phyloP scores from a whole-genome alignment of 2,888 invertebrate species.

The Escarpia spicata region DNA sequence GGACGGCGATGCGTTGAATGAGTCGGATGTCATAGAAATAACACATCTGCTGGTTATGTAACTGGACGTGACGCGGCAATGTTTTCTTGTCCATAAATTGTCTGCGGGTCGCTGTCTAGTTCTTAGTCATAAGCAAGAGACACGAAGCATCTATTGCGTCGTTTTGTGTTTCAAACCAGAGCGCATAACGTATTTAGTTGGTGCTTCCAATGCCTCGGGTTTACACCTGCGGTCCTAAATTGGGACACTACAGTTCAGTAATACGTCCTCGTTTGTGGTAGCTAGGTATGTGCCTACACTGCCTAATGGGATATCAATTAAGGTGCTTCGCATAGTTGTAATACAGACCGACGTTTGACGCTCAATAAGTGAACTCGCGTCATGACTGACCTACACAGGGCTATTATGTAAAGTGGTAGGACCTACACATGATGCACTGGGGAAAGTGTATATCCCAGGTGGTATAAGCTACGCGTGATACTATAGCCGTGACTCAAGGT shows the following conservation, averaged over 20 bases:
- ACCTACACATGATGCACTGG: too few species aligned
- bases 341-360: not conserved
- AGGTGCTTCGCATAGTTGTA: not conserved
- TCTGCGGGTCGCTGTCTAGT: not conserved
- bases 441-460: not conserved
- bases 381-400: not conserved
- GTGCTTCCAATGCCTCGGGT: not conserved
- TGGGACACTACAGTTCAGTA: not conserved
- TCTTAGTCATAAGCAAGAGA: not conserved
- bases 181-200: not conserved
- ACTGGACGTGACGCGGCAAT: not conserved
- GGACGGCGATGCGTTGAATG: not conserved
- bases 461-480: not conserved
- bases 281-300: not conserved
- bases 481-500: not conserved
- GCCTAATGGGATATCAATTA: not conserved
- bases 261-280: not conserved
- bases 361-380: not conserved
- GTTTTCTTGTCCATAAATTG: not conserved
- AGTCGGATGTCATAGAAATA: not conserved
- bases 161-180: not conserved
- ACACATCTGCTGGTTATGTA: not conserved
- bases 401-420: too few species aligned
- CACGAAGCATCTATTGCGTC: not conserved
- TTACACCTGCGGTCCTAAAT: not conserved